A percentile compares a stretch with the other conserved stretches of the same genome.
Evolutionary conservation across 2,797 vertebrate genomes (phyloP).

Genomic region (Oreochromis mossambicus): DNA sequence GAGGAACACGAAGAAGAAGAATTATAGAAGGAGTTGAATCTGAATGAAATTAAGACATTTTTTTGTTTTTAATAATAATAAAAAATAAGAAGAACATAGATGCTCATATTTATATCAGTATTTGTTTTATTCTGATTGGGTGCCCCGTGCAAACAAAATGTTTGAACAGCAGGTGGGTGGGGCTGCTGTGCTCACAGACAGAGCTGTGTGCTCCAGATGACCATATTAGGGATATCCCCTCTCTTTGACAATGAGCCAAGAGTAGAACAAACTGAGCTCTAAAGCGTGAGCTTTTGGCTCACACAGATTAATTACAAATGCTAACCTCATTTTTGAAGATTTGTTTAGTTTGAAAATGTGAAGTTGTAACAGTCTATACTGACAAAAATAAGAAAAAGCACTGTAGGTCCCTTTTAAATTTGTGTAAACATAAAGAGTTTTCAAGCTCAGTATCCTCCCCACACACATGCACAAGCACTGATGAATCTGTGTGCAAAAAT

Average conservation of each 20-base stretch:
- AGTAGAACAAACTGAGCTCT: background rate
- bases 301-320: background rate
- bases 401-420: background rate
- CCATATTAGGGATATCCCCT: background rate
- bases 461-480: background rate
- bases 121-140: background rate
- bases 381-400: background rate
- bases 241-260: background rate
- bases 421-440: background rate
- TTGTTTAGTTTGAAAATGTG: background rate
- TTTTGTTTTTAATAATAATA: background rate
- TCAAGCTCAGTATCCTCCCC: background rate
- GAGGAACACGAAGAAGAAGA: accelerated
- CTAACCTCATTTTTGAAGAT: background rate
- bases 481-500: background rate
- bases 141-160: background rate
- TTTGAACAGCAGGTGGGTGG: background rate
- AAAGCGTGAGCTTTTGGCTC: background rate
- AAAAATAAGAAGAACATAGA: background rate
- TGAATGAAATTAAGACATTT: background rate
- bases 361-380: background rate
- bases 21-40: background rate
- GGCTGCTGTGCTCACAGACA: background rate
- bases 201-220: background rate
- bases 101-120: background rate